phyloP scores from a whole-genome alignment of 2,888 invertebrate genomes.

The Athalia rosae region DNA sequence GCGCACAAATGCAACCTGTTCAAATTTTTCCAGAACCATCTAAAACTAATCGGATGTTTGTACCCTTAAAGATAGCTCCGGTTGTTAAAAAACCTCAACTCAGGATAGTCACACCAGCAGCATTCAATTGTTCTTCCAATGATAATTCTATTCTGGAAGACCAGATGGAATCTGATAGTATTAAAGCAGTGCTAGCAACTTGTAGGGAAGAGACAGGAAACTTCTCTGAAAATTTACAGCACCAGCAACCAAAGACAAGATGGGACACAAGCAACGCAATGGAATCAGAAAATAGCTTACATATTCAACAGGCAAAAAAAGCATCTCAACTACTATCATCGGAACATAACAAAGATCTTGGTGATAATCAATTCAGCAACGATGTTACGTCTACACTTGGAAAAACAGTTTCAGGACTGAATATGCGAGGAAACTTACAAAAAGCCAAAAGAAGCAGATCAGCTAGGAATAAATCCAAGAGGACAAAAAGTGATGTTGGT shows the following conservation, averaged over 20 bases:
- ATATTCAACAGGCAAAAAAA: neutral
- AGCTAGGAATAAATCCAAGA: constrained; percentile 8
- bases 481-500: neutral
- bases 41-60: constrained; percentile 56
- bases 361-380: neutral
- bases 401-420: neutral
- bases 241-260: neutral
- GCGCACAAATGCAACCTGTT: constrained; percentile 67
- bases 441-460: constrained; percentile 8
- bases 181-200: neutral
- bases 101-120: constrained; percentile 51
- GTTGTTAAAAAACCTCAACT: constrained; percentile 56
- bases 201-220: neutral
- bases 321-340: neutral
- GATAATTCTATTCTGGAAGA: constrained; percentile 46
- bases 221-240: neutral
- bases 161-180: constrained; percentile 12
- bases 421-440: neutral
- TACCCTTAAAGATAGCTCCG: constrained; percentile 63
- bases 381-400: neutral
- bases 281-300: neutral
- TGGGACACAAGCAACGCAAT: neutral
- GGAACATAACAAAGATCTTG: neutral
- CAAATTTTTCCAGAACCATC: constrained; percentile 40
- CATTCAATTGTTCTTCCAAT: constrained; percentile 51